Conservation (phyloP, 2,888 invertebrate species). For the Laspeyria flexula region DNA sequence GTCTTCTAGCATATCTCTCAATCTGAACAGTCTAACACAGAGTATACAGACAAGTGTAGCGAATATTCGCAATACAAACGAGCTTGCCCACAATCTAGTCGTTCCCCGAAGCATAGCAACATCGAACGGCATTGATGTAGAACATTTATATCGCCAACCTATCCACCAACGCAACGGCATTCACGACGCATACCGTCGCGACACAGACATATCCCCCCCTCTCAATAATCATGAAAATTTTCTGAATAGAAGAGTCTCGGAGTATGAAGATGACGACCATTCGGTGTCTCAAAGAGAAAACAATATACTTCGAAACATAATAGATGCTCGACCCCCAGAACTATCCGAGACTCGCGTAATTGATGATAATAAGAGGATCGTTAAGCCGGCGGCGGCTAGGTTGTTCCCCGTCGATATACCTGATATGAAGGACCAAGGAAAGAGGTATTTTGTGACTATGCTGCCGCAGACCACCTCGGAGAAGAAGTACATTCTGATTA, state of each 20-base stretch:
- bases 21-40: slow-evolving; percentile 57
- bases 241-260: slow-evolving; percentile 71
- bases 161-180: slow-evolving; percentile 70
- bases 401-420: slow-evolving; percentile 70
- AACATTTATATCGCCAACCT: slow-evolving; percentile 60
- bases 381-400: slow-evolving; percentile 78
- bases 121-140: slow-evolving; percentile 76
- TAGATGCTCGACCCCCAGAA: slow-evolving; percentile 64
- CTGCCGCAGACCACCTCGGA: slow-evolving; percentile 80
- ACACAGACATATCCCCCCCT: slow-evolving; percentile 65
- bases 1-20: slow-evolving; percentile 70
- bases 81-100: slow-evolving; percentile 74
- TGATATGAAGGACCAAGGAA: slow-evolving; percentile 68
- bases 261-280: slow-evolving; percentile 77
- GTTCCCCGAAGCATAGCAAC: slow-evolving; percentile 64
- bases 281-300: slow-evolving; percentile 62
- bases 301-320: slow-evolving; percentile 57
- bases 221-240: slow-evolving; percentile 71
- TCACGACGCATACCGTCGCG: slow-evolving; percentile 69
- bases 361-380: slow-evolving; percentile 69
- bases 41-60: slow-evolving; percentile 63
- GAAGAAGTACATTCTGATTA: slow-evolving; percentile 88
- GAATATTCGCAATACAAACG: slow-evolving; percentile 65
- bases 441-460: slow-evolving; percentile 69
- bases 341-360: slow-evolving; percentile 67